These are phyloP conservation scores for Rafetus swinhoei DNA, from an alignment of 2,113 vertebrate genomes.

Conservation along the genomic window DNA sequence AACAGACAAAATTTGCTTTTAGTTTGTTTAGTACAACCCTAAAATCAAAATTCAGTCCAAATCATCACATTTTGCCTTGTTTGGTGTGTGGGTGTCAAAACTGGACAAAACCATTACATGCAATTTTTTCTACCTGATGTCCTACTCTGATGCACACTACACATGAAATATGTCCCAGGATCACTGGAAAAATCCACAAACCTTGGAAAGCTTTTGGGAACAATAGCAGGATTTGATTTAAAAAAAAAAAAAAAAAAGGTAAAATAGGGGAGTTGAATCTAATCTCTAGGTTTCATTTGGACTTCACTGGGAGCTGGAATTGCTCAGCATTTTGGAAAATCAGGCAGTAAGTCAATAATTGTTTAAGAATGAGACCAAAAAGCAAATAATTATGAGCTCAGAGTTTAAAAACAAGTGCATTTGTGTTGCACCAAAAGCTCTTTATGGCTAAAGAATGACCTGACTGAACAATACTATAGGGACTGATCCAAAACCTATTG, in stretches of 20 bases:
- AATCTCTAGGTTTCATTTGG: neutral
- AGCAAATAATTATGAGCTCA: neutral
- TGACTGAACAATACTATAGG: neutral
- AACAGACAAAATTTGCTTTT: neutral
- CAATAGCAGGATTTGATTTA: neutral
- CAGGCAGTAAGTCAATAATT: neutral
- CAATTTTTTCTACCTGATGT: neutral
- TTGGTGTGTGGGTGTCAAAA: neutral
- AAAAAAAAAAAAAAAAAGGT: too few species aligned
- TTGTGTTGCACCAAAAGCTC: neutral
- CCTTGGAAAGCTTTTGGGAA: neutral
- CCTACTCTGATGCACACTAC: neutral
- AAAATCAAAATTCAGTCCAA: neutral
- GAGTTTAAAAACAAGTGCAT: neutral
- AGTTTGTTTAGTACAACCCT: too few species aligned
- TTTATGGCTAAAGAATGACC: neutral
- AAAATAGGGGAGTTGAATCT: neutral
- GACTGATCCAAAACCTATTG: neutral
- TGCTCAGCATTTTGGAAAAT: neutral
- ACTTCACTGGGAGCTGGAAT: neutral
- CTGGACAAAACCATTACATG: neutral
- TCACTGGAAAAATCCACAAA: neutral
- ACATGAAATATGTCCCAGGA: neutral
- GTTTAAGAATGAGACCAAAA: neutral
- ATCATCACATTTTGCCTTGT: rapidly evolving